Percentiles rank a stretch among this genome's conserved stretches.
Evolutionary conservation across 2,113 vertebrate genomes (phyloP).

Genomic region (Notiomystis cincta): DNA sequence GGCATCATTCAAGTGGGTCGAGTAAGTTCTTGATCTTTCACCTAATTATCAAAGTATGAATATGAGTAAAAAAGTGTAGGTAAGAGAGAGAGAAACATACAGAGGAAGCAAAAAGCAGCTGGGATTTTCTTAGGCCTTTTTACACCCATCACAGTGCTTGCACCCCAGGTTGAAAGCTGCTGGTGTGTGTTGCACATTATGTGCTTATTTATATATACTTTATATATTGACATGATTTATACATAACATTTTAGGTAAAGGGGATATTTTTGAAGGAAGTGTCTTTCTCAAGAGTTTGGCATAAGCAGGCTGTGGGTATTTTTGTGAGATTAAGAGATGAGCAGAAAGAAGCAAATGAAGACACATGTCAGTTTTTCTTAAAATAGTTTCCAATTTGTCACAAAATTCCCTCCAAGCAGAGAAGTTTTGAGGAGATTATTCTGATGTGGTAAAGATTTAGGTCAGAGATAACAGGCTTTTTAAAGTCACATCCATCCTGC

Average conservation of each 20-base stretch:
- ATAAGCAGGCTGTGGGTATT: not conserved
- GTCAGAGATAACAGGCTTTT: not conserved
- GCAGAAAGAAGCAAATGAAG: not conserved
- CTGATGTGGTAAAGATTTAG: not conserved
- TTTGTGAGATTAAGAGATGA: not conserved
- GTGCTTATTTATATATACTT: not conserved
- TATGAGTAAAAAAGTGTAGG: not conserved
- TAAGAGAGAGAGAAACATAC: not conserved
- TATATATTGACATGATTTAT: not conserved
- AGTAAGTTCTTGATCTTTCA: not conserved
- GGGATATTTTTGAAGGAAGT: not conserved
- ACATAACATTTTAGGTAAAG: not conserved
- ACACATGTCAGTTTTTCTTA: not conserved
- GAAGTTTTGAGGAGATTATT: not conserved
- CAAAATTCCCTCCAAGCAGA: not conserved
- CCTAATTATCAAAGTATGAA: not conserved
- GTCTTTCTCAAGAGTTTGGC: not conserved
- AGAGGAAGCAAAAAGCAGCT: not conserved
- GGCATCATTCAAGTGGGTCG: not conserved
- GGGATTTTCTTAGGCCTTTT: not conserved
- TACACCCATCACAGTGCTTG: not conserved
- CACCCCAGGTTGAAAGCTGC: not conserved
- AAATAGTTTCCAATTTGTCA: not conserved
- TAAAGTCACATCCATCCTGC: not conserved
- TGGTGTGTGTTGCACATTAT: not conserved